Conservation (phyloP, 1,140 invertebrate species). For the Aphaenogaster floridana region DNA sequence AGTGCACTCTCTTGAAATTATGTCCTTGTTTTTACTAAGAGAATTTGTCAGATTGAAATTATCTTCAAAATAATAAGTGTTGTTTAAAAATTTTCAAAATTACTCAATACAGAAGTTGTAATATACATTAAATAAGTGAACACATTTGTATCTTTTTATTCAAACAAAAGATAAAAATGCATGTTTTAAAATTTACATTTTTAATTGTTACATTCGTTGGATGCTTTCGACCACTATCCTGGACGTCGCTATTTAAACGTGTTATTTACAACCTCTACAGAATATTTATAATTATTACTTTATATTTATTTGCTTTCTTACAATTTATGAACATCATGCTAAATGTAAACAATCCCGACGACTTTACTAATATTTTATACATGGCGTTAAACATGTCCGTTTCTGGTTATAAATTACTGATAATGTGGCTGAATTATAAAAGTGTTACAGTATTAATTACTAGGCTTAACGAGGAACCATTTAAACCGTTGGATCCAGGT, state of each 20-base stretch:
- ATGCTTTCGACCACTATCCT: constrained; percentile 29
- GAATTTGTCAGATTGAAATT: background rate
- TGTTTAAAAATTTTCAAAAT: background rate
- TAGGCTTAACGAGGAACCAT: constrained; percentile 23
- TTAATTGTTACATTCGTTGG: constrained; percentile 31
- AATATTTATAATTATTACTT: background rate
- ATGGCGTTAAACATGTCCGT: constrained; percentile 57
- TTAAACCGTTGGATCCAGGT: constrained; percentile 25
- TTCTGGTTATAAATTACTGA: constrained; percentile 58
- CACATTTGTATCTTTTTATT: background rate
- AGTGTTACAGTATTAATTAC: constrained; percentile 48
- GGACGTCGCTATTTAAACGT: constrained; percentile 26
- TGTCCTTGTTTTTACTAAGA: background rate
- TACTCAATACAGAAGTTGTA: background rate
- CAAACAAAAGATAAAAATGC: constrained; percentile 18
- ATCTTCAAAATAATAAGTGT: background rate
- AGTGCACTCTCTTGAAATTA: background rate
- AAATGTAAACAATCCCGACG: constrained; percentile 53
- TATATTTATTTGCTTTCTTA: constrained; percentile 2
- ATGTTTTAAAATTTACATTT: background rate
- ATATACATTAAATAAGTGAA: background rate
- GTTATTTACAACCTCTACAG: constrained; percentile 25
- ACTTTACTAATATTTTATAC: constrained; percentile 70
- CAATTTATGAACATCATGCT: constrained; percentile 39
- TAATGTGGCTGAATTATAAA: constrained; percentile 39